Conservation (phyloP, 37 sponge, comb jelly and placozoan species). For the Haliclona indistincta region DNA sequence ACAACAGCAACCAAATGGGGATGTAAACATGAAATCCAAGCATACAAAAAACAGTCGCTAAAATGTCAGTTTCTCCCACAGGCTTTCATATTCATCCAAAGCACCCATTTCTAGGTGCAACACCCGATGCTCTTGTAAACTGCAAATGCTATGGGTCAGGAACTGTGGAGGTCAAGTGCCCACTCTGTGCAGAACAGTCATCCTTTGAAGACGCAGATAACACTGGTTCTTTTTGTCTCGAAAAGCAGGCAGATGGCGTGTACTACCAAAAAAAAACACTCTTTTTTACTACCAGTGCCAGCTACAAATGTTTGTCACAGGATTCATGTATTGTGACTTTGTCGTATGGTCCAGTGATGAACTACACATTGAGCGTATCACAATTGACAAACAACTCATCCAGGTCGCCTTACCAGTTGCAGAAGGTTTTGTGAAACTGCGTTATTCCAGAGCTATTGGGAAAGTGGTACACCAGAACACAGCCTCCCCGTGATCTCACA, state of each 20-base stretch:
- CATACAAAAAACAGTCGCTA: neutral
- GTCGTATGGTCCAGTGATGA: conserved; percentile 32
- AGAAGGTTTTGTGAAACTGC: neutral
- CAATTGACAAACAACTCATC: conserved; percentile 5
- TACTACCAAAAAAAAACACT: neutral
- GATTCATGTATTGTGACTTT: conserved; percentile 24
- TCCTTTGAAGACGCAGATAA: conserved; percentile 11
- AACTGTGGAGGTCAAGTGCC: conserved; percentile 26
- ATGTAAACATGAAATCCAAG: neutral
- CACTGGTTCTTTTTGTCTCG: conserved; percentile 18
- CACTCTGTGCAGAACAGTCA: conserved; percentile 11
- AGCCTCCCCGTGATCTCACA: neutral
- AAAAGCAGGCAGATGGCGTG: neutral
- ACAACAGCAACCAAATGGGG: conserved; percentile 26
- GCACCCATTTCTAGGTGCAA: conserved; percentile 18
- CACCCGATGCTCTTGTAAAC: conserved; percentile 24
- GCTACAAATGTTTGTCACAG: conserved; percentile 24
- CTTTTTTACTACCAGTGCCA: conserved; percentile 43
- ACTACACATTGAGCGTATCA: conserved; percentile 30
- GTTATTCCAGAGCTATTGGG: conserved; percentile 36
- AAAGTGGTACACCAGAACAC: conserved; percentile 37
- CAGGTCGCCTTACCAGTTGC: neutral
- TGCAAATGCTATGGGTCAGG: conserved; percentile 32
- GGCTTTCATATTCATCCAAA: neutral
- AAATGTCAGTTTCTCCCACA: neutral